Conservation (phyloP, 2,113 vertebrate species). For the Brachypodius melanocephalos region DNA sequence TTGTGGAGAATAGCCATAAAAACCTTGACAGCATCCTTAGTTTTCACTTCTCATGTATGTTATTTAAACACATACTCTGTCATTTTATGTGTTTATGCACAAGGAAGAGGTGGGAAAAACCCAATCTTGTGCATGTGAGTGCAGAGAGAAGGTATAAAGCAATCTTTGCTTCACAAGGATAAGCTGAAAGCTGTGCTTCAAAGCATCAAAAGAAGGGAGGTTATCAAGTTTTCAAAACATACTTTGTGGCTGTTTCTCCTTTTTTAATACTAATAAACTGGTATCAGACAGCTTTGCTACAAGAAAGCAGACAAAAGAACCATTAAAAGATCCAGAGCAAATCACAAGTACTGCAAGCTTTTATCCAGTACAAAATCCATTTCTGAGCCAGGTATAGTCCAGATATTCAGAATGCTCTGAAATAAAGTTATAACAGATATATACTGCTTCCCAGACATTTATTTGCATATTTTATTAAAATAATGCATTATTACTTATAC, state of each 20-base stretch:
- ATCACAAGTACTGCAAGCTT: not conserved
- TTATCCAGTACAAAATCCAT: not conserved
- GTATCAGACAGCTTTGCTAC: slow-evolving; percentile 54
- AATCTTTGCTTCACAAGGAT: not conserved
- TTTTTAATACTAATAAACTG: not conserved
- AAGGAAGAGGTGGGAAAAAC: not conserved
- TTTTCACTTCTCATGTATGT: not conserved
- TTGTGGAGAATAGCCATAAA: not conserved
- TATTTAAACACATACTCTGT: not conserved
- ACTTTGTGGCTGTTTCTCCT: slow-evolving; percentile 28
- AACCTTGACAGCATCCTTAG: not conserved
- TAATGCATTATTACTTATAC: not conserved
- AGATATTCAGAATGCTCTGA: not conserved
- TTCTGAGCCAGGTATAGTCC: not conserved
- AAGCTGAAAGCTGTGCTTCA: not conserved
- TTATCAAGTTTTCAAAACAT: not conserved
- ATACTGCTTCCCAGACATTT: slow-evolving; percentile 16
- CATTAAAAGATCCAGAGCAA: not conserved
- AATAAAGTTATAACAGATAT: not conserved
- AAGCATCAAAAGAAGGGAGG: not conserved
- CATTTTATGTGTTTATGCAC: not conserved
- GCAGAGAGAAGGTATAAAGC: not conserved
- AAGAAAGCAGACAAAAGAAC: slow-evolving; percentile 4
- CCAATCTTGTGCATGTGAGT: not conserved
- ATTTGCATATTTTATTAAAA: slow-evolving; percentile 44